Evolutionary conservation across 2,113 vertebrate genomes (phyloP), one percentile per base, ranked within the genome.

Genomic region (Myotis yumanensis): DNA sequence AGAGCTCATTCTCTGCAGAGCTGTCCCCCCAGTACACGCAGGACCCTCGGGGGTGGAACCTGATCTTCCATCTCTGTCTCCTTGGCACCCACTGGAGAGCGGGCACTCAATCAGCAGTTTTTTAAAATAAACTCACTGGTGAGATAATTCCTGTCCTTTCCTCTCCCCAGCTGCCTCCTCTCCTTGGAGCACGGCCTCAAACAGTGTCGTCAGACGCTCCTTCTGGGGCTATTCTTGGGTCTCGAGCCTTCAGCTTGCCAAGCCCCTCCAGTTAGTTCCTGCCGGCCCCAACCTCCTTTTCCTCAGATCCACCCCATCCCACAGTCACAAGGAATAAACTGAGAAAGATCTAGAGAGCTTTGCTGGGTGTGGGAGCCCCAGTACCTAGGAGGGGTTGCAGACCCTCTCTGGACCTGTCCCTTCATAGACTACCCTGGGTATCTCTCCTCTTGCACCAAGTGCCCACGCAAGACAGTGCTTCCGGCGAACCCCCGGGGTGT

Each of bases 241-340:
- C 46, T 59, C 0, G 0, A 1, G 54, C 32, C 83, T 85, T 23
- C 51, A 15, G 25, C 22, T 79, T 14, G 64, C 88, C 48, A 22
- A 59, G 9, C 22, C 12, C 30, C 12, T 40, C 57, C 1, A 43
- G 43, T 43, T 7, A 0, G 22, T 3, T 16, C 7, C 51, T 75
- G 11, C 48, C 1, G 35, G 18, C 46, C 81, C n/a, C 75, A 11
- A 0, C 1, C 17, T 76, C 81, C 66, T 48, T 59, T 48, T 48
- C 18, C 75, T 40, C 20, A 4, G 68, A 23, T 28, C 37, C 43
- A 73, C 25, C 52, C 4, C 5, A 4, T 11, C 71, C 64, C 79
- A 37, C 6, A 46, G 72, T 16, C 51, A 4, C 0, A 0, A 20
- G 32, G n/a, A 72, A 11, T 32, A 18, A 71, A 20, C 51, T 1